These are phyloP conservation scores for Andricus grossulariae DNA, from an alignment of 1,140 invertebrate genomes.

Conservation along the genomic window DNA sequence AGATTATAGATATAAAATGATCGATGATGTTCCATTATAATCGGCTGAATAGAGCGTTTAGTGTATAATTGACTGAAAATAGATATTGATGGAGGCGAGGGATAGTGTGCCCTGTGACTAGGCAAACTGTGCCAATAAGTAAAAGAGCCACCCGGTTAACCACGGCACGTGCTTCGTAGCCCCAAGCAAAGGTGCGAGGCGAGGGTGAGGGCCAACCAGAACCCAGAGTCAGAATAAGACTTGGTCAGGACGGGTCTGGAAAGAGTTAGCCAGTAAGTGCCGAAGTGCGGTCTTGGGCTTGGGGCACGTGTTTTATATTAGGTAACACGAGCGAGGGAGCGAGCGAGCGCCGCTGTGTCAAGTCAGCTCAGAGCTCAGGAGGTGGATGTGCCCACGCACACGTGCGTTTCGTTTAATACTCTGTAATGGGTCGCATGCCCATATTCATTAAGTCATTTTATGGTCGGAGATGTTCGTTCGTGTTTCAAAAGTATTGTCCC, in stretches of 20 bases:
- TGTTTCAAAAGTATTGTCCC: slow-evolving; percentile 26
- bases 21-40: too few species aligned
- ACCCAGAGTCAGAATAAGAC: not conserved
- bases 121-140: not conserved
- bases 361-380: too few species aligned
- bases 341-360: not conserved
- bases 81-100: not conserved
- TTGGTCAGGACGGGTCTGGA: not conserved
- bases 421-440: slow-evolving; percentile 72
- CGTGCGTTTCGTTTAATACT: slow-evolving; percentile 70
- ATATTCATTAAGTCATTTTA: slow-evolving; percentile 74
- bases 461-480: slow-evolving; percentile 33
- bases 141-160: slow-evolving; percentile 14
- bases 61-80: too few species aligned
- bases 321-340: slow-evolving; percentile 5
- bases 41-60: too few species aligned
- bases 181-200: not conserved
- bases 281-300: not conserved
- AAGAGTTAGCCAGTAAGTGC: not conserved
- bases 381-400: slow-evolving; percentile 52
- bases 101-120: not conserved
- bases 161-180: not conserved
- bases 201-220: not conserved
- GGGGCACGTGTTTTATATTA: slow-evolving; percentile 19
- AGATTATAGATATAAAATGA: too few species aligned